phyloP scores from a whole-genome alignment of 2,113 vertebrate genomes.

The Verasper variegatus region DNA sequence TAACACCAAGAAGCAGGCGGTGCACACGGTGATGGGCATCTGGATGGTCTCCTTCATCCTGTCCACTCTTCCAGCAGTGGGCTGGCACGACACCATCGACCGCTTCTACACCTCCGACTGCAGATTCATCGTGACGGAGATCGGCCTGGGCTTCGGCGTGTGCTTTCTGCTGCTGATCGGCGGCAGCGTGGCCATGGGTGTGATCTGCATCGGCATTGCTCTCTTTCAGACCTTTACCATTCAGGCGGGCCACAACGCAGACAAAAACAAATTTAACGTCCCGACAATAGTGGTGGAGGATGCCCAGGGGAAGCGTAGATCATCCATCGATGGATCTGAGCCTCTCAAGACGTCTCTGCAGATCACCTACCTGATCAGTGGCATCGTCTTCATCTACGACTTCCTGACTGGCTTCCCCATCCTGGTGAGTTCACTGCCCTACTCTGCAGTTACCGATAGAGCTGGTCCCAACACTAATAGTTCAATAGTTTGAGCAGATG shows the following conservation, averaged over 20 bases:
- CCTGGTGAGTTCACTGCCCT: constrained; percentile 84
- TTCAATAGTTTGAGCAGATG: not conserved
- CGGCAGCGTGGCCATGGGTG: constrained; percentile 89
- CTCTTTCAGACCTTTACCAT: constrained; percentile 91
- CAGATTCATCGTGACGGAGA: constrained; percentile 93
- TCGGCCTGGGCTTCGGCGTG: constrained; percentile 93
- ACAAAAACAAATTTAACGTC: constrained; percentile 89
- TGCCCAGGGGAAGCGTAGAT: constrained; percentile 91
- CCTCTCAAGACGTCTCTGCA: constrained; percentile 90
- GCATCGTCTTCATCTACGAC: constrained; percentile 92
- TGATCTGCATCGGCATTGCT: constrained; percentile 90
- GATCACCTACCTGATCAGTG: constrained; percentile 92
- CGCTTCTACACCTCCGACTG: constrained; percentile 93
- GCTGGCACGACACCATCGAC: constrained; percentile 91
- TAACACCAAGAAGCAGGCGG: constrained; percentile 93
- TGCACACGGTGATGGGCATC: constrained; percentile 95
- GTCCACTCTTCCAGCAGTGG: constrained; percentile 91
- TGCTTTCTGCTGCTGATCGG: constrained; percentile 93
- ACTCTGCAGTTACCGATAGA: not conserved
- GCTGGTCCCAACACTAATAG: not conserved
- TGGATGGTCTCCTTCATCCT: constrained; percentile 97
- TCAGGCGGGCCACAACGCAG: constrained; percentile 81
- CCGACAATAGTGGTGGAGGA: constrained; percentile 95
- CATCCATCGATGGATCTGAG: constrained; percentile 93
- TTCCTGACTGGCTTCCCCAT: constrained; percentile 93